These are phyloP conservation scores for Knipowitschia caucasica DNA, from an alignment of 2,797 vertebrate species.

Conservation along the genomic window DNA sequence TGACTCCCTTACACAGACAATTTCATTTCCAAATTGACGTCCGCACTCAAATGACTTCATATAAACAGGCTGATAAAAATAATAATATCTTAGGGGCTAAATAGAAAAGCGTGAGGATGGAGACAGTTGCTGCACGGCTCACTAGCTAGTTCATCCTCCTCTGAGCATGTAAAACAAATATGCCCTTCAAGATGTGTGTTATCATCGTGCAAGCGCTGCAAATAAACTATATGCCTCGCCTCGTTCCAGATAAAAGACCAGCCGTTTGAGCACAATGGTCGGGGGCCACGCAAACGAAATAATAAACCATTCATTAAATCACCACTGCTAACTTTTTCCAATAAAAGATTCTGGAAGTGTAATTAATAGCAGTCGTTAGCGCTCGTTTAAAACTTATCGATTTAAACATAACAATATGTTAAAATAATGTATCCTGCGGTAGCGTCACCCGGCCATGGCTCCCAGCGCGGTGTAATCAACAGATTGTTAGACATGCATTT, in stretches of 20 bases:
- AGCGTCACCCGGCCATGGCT: conserved; percentile 68
- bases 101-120: conserved; percentile 27
- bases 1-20: conserved; percentile 64
- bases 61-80: conserved; percentile 73
- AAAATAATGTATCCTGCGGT: conserved; percentile 77
- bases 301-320: conserved; percentile 78
- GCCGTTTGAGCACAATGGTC: conserved; percentile 67
- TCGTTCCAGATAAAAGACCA: conserved; percentile 76
- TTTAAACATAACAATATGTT: conserved; percentile 79
- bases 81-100: conserved; percentile 62
- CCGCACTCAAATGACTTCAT: conserved; percentile 66
- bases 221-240: conserved; percentile 64
- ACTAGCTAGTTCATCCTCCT: conserved; percentile 46
- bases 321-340: conserved; percentile 69
- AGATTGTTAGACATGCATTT: conserved; percentile 99
- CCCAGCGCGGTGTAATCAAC: conserved; percentile 91
- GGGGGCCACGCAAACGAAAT: conserved; percentile 64
- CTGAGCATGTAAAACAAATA: conserved; percentile 66
- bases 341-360: conserved; percentile 72
- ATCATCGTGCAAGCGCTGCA: conserved; percentile 54
- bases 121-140: conserved; percentile 53
- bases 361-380: conserved; percentile 79
- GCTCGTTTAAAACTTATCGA: conserved; percentile 77
- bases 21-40: conserved; percentile 70
- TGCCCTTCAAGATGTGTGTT: conserved; percentile 62